These are phyloP conservation scores for Pachymerium ferrugineum DNA, from an alignment of 2,888 invertebrate genomes.

Conservation along the genomic window DNA sequence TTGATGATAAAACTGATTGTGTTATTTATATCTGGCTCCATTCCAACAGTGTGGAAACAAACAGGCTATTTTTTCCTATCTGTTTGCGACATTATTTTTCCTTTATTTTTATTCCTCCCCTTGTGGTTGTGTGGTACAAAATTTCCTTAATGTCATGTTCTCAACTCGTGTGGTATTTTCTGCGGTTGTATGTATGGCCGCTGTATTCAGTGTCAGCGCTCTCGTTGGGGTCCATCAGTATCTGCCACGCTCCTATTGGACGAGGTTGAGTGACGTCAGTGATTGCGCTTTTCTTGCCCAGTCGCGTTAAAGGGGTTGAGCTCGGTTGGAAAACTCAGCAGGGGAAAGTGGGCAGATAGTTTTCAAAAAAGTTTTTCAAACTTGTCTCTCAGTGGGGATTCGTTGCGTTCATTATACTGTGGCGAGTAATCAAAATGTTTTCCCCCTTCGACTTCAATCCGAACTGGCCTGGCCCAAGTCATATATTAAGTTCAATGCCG, in stretches of 20 bases:
- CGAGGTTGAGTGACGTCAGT: background rate
- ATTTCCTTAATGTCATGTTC: background rate
- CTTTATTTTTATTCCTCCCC: background rate
- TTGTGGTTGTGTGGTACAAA: background rate
- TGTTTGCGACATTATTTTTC: background rate
- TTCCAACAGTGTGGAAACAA: background rate
- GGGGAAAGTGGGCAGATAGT: background rate
- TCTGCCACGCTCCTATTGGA: background rate
- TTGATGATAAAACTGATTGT: background rate
- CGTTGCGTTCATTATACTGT: background rate
- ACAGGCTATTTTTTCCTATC: background rate
- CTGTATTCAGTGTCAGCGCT: background rate
- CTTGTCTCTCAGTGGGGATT: background rate
- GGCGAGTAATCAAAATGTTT: slow-evolving; percentile 3
- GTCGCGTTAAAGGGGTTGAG: slow-evolving; percentile 23
- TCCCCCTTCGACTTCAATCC: slow-evolving; percentile 2
- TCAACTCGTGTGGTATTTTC: slow-evolving; percentile 1
- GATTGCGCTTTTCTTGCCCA: slow-evolving; percentile 13
- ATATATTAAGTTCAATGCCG: background rate
- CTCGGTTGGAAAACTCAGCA: background rate
- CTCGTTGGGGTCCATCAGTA: background rate
- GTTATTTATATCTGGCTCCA: background rate
- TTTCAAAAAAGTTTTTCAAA: background rate
- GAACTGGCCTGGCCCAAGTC: background rate
- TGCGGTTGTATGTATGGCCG: slow-evolving; percentile 12